Conservation (phyloP, 2,113 vertebrate genomes). For the Bolborhynchus lineola region DNA sequence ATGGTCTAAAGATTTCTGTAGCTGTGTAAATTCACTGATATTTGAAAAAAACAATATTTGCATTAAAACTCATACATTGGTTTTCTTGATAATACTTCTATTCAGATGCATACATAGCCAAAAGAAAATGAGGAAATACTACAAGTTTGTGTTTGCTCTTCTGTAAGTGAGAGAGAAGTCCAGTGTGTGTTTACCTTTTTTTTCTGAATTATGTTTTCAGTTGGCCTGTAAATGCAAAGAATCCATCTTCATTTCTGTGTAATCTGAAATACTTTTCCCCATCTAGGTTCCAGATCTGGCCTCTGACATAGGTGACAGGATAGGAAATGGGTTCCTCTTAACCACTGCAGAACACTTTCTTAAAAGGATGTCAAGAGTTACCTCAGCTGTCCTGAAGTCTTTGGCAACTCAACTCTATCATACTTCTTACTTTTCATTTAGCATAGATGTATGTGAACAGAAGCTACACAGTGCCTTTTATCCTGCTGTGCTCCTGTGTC, state of each 20-base stretch:
- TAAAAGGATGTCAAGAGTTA: neutral
- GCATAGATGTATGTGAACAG: neutral
- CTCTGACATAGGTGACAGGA: neutral
- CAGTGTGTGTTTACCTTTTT: neutral
- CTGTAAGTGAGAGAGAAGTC: neutral
- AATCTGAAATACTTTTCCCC: neutral
- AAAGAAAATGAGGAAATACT: neutral
- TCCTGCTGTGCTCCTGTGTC: neutral
- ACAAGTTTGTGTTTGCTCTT: neutral
- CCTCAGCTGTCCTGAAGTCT: neutral
- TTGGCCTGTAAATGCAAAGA: neutral
- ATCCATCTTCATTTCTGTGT: neutral
- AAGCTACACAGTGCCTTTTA: fast-evolving
- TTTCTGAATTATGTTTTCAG: neutral
- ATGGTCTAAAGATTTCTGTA: neutral
- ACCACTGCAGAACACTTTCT: fast-evolving
- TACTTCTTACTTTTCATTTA: neutral
- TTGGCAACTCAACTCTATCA: neutral
- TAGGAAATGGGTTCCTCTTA: neutral
- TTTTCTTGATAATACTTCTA: neutral
- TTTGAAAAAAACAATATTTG: neutral
- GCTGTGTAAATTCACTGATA: neutral
- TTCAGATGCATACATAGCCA: neutral
- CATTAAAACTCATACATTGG: neutral
- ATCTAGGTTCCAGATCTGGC: neutral